A percentile compares a stretch with the other conserved stretches of the same genome.
Conservation (phyloP, 1,140 invertebrate species). For the Leptoteleia sp. region DNA sequence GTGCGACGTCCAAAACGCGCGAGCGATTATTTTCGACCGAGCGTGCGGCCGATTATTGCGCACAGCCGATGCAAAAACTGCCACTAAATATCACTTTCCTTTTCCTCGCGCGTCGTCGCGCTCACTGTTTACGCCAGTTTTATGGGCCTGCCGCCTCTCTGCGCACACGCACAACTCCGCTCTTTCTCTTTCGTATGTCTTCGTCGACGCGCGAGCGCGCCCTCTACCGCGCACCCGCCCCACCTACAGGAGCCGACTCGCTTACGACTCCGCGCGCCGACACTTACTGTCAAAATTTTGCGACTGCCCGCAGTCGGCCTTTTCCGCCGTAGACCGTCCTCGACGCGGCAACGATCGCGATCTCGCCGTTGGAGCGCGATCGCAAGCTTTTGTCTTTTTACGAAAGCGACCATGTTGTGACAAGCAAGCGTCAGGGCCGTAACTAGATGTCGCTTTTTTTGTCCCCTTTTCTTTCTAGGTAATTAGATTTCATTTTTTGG, state of each 20-base stretch:
- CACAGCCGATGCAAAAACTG: constrained; percentile 30
- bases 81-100: constrained; percentile 52
- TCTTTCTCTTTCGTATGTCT: constrained; percentile 19
- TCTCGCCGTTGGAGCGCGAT: neutral
- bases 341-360: neutral
- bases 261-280: no score
- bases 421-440: constrained; percentile 10
- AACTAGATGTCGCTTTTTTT: neutral
- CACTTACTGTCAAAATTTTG: constrained; percentile 26
- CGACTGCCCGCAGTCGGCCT: constrained; percentile 3
- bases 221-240: constrained; percentile 2
- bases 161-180: constrained; percentile 29
- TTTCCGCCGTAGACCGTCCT: neutral
- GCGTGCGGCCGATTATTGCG: constrained; percentile 32
- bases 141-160: constrained; percentile 13
- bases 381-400: constrained; percentile 22
- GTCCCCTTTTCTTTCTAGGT: no score
- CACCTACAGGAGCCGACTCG: no score
- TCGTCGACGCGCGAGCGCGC: neutral
- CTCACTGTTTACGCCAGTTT: constrained; percentile 50
- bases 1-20: neutral
- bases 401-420: constrained; percentile 15
- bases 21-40: constrained; percentile 6
- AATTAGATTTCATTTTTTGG: no score
- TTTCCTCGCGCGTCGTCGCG: constrained; percentile 49